phyloP scores from a whole-genome alignment of 2,113 vertebrate species.

The Caretta caretta region DNA sequence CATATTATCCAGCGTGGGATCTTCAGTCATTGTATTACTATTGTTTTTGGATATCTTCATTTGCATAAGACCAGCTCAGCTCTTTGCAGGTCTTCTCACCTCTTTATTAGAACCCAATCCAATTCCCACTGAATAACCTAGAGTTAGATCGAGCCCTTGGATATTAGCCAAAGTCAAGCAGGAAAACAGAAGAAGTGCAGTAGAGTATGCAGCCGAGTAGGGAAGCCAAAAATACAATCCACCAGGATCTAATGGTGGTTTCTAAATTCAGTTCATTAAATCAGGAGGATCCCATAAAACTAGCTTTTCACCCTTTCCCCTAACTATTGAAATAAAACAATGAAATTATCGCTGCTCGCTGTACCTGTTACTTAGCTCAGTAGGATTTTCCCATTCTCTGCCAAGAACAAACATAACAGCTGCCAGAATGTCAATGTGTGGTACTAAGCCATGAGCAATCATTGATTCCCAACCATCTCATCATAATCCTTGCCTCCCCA shows the following conservation, averaged over 20 bases:
- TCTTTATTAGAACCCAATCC: neutral
- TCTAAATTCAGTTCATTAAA: constrained; percentile 40
- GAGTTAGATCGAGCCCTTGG: neutral
- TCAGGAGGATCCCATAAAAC: constrained; percentile 42
- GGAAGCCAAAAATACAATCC: neutral
- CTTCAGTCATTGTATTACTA: neutral
- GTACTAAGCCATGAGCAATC: constrained; percentile 58
- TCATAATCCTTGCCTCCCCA: constrained; percentile 72
- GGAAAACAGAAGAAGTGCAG: neutral
- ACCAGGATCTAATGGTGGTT: neutral
- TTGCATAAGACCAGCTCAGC: neutral
- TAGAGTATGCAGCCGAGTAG: neutral
- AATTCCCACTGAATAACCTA: neutral
- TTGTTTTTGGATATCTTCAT: neutral
- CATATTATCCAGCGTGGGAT: neutral
- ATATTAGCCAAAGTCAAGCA: neutral
- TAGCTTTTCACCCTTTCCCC: constrained; percentile 16
- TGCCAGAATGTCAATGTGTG: constrained; percentile 65
- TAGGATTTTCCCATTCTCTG: constrained; percentile 62
- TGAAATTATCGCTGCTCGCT: constrained; percentile 43
- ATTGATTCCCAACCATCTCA: constrained; percentile 75
- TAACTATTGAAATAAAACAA: constrained; percentile 49
- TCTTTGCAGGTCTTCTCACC: neutral
- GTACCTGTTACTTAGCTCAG: constrained; percentile 51
- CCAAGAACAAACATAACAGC: constrained; percentile 52